Base-by-base conservation (phyloP, 37 sponge, comb jelly and placozoan species). In the Haliclona indistincta region DNA sequence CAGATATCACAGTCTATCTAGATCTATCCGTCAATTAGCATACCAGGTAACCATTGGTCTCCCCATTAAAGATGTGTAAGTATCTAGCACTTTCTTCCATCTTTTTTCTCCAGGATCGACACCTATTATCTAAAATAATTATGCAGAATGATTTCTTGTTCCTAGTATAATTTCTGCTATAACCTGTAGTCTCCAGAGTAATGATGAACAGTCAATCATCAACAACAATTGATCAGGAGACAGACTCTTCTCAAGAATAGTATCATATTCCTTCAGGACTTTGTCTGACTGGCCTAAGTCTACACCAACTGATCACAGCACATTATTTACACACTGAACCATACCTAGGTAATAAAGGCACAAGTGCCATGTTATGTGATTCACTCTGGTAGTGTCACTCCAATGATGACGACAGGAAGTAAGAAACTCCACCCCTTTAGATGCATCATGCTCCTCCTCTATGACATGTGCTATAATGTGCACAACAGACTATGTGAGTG, bases 311-410 rank as follows among this genome's bases (percentile, higher is more conserved):
- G 44, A 37, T 4, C 32, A 67, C 13, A 35, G 43, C 39, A 20
- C 47, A 34, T 33, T 28, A 39, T 47, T 34, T 28, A 15, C 6
- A 29, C 3, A 42, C 39, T 6, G 25, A 20, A 72, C 45, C 94
- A 40, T 25, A 85, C 94, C 94, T 29, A 93, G 62, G 39, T 93
- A 85, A 64, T 79, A 84, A 34, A 93, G 79, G 1, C 68, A 23
- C 4, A 93, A 70, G 62, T 93, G 94, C 94, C 94, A 93, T 1
- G 82, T 60, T 63, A 93, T 69, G 79, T 93, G 94, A 29, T n/a
- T 43, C 22, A 39, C 68, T 20, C 79, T 69, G 15, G 43, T 33
- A n/a, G 83, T 42, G 22, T 70, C 42, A 6, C 37, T 67, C 94
- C 94, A 93, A 34, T 85, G 54, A 0, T 64, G 47, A 23, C 83